Percentiles rank a stretch among this genome's conserved stretches.
Conservation (phyloP, 92 coral and sea anemone genomes). For the Phenganax marumi region DNA sequence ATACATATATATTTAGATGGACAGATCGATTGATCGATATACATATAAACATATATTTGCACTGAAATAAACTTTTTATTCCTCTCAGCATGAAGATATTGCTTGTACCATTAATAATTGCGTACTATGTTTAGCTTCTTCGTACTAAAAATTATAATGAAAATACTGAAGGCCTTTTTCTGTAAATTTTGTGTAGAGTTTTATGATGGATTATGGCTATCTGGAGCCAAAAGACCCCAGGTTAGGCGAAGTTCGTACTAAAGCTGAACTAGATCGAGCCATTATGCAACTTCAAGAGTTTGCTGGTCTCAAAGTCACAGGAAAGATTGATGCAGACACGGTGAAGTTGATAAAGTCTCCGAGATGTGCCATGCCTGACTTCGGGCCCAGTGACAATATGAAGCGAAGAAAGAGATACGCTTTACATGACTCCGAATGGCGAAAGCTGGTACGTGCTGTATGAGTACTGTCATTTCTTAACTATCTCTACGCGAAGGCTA, state of each 20-base stretch:
- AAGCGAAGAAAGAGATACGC: constrained; percentile 74
- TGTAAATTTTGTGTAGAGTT: constrained; percentile 54
- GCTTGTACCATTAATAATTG: no score
- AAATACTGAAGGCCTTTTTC: no score
- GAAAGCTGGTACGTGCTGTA: constrained; percentile 59
- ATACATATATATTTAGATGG: no score
- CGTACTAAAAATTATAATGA: no score
- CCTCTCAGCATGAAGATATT: no score
- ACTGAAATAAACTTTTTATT: no score
- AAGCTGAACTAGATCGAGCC: constrained; percentile 32
- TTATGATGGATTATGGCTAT: constrained; percentile 72
- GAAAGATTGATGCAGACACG: constrained; percentile 66
- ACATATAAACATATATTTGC: no score
- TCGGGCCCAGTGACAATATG: constrained; percentile 76
- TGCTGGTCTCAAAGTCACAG: constrained; percentile 72
- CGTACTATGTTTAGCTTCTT: no score
- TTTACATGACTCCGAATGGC: constrained; percentile 74
- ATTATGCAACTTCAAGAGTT: constrained; percentile 64
- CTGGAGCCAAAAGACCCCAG: constrained; percentile 63
- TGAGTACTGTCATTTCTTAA: neutral
- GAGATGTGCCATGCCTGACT: constrained; percentile 81
- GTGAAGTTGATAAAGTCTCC: constrained; percentile 59
- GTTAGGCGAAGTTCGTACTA: constrained; percentile 65
- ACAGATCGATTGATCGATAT: no score
- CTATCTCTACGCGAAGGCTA: no score